Evolutionary conservation across 2,888 invertebrate genomes (phyloP), one percentile per base, ranked within the genome.

Genomic region (Balanococcus diminutus): DNA sequence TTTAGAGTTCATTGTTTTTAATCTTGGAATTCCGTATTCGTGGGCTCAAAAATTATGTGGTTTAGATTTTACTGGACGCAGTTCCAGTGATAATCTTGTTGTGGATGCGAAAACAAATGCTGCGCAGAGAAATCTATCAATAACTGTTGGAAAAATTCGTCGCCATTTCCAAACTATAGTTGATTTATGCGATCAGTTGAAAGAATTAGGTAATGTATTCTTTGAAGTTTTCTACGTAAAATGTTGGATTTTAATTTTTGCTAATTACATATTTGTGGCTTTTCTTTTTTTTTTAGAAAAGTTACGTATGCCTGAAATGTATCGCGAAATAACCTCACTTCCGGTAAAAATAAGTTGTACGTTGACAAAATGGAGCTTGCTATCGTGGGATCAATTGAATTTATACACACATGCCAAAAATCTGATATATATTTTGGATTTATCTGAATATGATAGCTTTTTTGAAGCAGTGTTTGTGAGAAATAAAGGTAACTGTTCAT

Each of bases 11-110:
- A 90, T 91, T 87, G 88, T 90, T 28, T 86, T 88, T n/a, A 92
- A 94, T 88, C 91, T 94, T 83, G 98, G 98, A 0, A 93, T 93
- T 88, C 96, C 97, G 0, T 98, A 96, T 89, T 92, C 93, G 87
- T 98, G 98, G 98, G 95, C 96, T 0, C 98, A 98, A 90, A 92
- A 93, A 90, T 93, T 98, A 90, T 96, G 96, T 89, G 97, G 98
- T 0, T 91, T 98, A 87, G 94, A 96, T 89, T 96, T 96, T 88
- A 86, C 86, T 39, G 82, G 84, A 36, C 42, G 82, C 31, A 39
- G 4, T 56, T 11, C 79, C 28, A 82, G 85, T 14, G 85, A 86
- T 25, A 32, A 84, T 56, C 22, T 83, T 42, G 51, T 39, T 31
- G 81, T 83, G 25, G 87, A 86, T 67, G 83, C 84, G 82, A 87